Evolutionary conservation across 2,888 invertebrate species (phyloP), one percentile per base, ranked within the genome.

Genomic region (Caenorhabditis doughertyi): DNA sequence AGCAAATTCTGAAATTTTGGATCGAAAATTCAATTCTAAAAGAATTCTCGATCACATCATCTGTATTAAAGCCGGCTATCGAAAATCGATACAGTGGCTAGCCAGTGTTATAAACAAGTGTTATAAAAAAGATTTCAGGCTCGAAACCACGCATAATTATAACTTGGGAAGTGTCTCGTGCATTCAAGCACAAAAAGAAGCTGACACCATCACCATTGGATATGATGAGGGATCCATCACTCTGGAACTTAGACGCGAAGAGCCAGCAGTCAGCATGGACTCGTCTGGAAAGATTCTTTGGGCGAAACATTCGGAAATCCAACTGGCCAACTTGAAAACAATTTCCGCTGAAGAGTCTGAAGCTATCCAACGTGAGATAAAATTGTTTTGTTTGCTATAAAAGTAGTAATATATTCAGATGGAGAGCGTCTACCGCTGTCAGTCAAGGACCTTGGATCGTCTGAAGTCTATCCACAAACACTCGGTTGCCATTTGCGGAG

Each of bases 121-220:
- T 32, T 13, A 39, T 9, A 39, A 39, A 39, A 13, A 39, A n/a
- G n/a, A n/a, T n/a, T 71, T 47, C 7, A 90, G 92, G 27, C 93
- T 98, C 60, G 98, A 99, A 93, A 96, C 96, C 23, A 97, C 97
- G 0, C 93, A 99, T 18, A 99, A 98, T 93, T 99, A 99, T 92
- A 98, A 98, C 0, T 95, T 99, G 90, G 99, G 99, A 92, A 94
- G 99, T 79, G 97, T 98, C 0, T 99, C 99, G 99, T 96, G 98
- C 0, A 97, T 99, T 90, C 79, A 83, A 49, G 91, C 91, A 0
- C 87, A 89, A 23, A 84, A 85, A 58, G 91, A 91, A 39, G 88
- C 90, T 23, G 91, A 91, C 83, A 91, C 90, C 11, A 96, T 99
- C 0, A 97, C 97, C 3, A 94, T 99, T 70, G 96, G 98, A n/a